These are phyloP conservation scores for Orchesellides sinensis DNA, from an alignment of 2,888 invertebrate genomes.

Conservation along the genomic window DNA sequence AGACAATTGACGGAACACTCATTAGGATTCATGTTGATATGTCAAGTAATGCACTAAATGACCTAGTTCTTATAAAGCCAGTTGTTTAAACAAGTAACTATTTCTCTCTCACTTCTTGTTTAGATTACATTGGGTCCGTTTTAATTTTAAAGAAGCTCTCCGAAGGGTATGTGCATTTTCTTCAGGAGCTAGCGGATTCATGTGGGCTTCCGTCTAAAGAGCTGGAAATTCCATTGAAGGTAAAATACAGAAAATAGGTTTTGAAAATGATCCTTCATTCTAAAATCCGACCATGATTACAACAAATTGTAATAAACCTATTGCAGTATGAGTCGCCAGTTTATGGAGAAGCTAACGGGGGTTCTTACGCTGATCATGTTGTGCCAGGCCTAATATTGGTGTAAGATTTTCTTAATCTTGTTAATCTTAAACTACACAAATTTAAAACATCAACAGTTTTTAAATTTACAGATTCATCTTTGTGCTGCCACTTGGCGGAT, in stretches of 20 bases:
- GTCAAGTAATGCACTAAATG: slow-evolving; percentile 83
- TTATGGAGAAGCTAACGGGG: slow-evolving; percentile 89
- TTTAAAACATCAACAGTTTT: not conserved
- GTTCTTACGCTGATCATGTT: slow-evolving; percentile 94
- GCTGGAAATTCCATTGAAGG: slow-evolving; percentile 78
- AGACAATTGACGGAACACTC: slow-evolving; percentile 90
- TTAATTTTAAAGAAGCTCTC: slow-evolving; percentile 22
- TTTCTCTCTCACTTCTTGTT: not conserved
- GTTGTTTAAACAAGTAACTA: too few relatives aligned
- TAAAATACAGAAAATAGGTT: not conserved
- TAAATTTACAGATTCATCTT: slow-evolving; percentile 26
- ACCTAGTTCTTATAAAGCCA: not conserved
- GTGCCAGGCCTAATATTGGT: slow-evolving; percentile 97
- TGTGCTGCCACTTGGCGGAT: slow-evolving; percentile 35
- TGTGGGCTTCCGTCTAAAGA: slow-evolving; percentile 90
- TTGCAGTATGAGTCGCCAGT: slow-evolving; percentile 89
- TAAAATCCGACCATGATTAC: not conserved
- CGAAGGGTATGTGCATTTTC: slow-evolving; percentile 87
- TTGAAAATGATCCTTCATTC: not conserved
- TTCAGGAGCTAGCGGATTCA: slow-evolving; percentile 83
- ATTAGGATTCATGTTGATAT: slow-evolving; percentile 94
- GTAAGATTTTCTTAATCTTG: slow-evolving; percentile 79
- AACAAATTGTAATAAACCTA: slow-evolving; percentile 3
- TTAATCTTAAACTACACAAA: not conserved
- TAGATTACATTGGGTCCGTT: slow-evolving; percentile 35